A percentile compares a stretch with the other conserved stretches of the same genome.
phyloP scores from a whole-genome alignment of 2,888 invertebrate genomes.

The Biston stratarius region DNA sequence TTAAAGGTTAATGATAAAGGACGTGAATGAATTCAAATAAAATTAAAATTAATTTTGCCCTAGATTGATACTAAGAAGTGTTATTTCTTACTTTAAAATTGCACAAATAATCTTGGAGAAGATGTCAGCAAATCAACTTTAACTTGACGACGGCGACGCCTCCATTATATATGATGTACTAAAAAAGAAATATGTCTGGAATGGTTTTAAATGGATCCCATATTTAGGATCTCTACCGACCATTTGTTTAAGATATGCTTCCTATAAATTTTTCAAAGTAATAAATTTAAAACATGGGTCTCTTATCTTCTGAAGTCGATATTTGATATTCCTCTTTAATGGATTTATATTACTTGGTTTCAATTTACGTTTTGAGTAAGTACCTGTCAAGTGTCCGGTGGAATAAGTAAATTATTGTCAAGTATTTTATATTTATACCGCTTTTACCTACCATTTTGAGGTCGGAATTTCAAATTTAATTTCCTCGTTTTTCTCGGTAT shows the following conservation, averaged over 20 bases:
- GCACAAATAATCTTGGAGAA: background rate
- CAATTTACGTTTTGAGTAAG: conserved; percentile 68
- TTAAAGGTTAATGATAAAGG: no score
- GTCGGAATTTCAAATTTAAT: conserved; percentile 22
- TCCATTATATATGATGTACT: conserved; percentile 5
- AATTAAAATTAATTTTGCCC: no score
- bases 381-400: conserved; percentile 57
- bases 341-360: conserved; percentile 70
- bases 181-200: conserved; percentile 11
- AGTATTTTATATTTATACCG: conserved; percentile 33
- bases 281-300: conserved; percentile 65
- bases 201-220: conserved; percentile 13
- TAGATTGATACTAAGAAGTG: no score
- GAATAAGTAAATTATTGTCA: conserved; percentile 47
- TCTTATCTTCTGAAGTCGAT: conserved; percentile 56
- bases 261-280: conserved; percentile 53
- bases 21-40: no score
- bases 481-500: conserved; percentile 16
- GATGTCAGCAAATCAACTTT: conserved; percentile 5
- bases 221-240: conserved; percentile 12
- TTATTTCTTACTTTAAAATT: no score
- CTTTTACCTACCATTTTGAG: conserved; percentile 25
- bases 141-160: conserved; percentile 5
- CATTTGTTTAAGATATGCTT: conserved; percentile 39
- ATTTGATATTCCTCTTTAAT: conserved; percentile 74